Conservation (phyloP, 2,888 invertebrate species). For the Euplexia lucipara region DNA sequence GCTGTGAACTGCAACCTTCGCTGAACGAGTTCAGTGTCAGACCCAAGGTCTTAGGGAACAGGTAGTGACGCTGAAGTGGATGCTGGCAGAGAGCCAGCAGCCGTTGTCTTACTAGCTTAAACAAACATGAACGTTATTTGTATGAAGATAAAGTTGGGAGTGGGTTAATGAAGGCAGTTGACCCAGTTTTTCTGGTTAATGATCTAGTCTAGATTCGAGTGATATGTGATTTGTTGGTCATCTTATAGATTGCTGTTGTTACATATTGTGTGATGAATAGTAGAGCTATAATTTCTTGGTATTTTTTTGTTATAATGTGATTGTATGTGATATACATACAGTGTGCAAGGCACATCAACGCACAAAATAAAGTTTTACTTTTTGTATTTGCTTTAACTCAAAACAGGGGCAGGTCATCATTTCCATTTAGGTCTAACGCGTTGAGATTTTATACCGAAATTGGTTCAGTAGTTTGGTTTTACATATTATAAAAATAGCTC, state of each 20-base stretch:
- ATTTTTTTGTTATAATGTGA: no score
- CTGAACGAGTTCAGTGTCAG: conserved; percentile 74
- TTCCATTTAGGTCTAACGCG: no score
- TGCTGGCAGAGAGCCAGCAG: conserved; percentile 60
- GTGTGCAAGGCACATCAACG: no score
- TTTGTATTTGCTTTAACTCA: no score
- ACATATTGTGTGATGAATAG: conserved; percentile 4
- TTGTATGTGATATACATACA: no score
- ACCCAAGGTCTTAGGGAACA: conserved; percentile 75
- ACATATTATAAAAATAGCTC: no score
- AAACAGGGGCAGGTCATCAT: no score
- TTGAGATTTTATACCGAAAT: no score
- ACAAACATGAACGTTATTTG: conserved; percentile 35
- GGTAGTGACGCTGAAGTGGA: conserved; percentile 69
- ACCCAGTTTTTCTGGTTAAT: conserved; percentile 59
- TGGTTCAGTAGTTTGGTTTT: no score
- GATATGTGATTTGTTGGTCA: conserved; percentile 24
- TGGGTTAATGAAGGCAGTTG: conserved; percentile 17
- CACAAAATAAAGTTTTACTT: no score
- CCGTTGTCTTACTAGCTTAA: conserved; percentile 1
- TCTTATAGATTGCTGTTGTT: conserved; percentile 8
- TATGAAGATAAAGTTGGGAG: conserved; percentile 1
- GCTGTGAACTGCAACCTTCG: conserved; percentile 60
- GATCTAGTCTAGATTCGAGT: conserved; percentile 49
- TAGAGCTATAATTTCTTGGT: background rate